Evolutionary conservation across 2,888 invertebrate genomes (phyloP).

Genomic region (Dinocampus coccinellae): DNA sequence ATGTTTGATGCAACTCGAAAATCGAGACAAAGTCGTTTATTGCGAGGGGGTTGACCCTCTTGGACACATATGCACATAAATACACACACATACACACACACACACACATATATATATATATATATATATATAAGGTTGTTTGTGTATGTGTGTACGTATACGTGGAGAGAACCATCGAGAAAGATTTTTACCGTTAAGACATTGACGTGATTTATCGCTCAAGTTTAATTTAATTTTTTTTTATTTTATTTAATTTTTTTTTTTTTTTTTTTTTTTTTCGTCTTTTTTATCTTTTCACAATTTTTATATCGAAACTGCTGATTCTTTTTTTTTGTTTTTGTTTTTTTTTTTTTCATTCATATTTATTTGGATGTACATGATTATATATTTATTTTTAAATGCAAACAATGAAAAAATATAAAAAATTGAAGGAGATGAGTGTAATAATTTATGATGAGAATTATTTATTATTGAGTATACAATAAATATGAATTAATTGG

Average conservation of each 20-base stretch:
- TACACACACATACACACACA: not conserved
- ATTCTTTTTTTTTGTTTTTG: not conserved
- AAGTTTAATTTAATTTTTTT: slow-evolving; percentile 4
- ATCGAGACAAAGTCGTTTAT: slow-evolving; percentile 1
- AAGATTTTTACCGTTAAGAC: slow-evolving; percentile 13
- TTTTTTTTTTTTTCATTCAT: not conserved
- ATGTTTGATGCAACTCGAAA: slow-evolving; percentile 6
- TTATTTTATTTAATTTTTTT: not conserved
- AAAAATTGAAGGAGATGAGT: not conserved
- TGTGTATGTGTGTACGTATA: not conserved
- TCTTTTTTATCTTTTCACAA: not conserved
- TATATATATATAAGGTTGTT: no score
- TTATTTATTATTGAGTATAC: not conserved
- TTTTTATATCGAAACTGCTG: slow-evolving; percentile 1
- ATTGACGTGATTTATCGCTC: slow-evolving; percentile 4
- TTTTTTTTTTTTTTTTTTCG: not conserved
- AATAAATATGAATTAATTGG: not conserved
- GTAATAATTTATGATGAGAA: not conserved
- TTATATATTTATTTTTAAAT: not conserved
- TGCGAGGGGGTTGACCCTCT: slow-evolving; percentile 7
- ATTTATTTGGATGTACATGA: no score
- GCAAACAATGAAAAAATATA: not conserved
- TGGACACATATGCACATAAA: slow-evolving; percentile 5
- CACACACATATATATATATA: not conserved
- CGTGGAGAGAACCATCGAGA: not conserved